Evolutionary conservation across 2,797 vertebrate genomes (phyloP).

Genomic region (Dermochelys coriacea): DNA sequence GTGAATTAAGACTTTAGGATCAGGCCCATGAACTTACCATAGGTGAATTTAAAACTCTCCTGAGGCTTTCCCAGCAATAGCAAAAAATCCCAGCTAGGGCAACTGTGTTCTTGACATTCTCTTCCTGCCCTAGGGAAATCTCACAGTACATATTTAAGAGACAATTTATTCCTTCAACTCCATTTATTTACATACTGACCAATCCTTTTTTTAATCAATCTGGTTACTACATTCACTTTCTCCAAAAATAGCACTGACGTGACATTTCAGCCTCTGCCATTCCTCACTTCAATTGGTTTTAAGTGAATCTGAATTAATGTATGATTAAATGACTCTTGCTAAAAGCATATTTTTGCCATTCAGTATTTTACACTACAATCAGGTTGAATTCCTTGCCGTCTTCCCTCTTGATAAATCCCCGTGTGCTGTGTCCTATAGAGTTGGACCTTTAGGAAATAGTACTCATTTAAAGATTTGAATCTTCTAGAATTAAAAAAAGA

Average conservation of each 20-base stretch:
- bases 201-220: constrained; percentile 62
- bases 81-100: not conserved
- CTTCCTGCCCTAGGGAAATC: constrained; percentile 13
- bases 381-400: constrained; percentile 18
- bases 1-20: not conserved
- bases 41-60: not conserved
- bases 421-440: not conserved
- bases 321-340: constrained; percentile 36
- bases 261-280: constrained; percentile 62
- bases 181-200: constrained; percentile 56
- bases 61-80: not conserved
- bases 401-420: constrained; percentile 3
- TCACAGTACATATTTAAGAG: not conserved
- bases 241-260: constrained; percentile 51
- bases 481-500: not conserved
- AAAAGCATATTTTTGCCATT: constrained; percentile 53
- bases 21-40: not conserved
- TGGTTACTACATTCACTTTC: constrained; percentile 61
- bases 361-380: constrained; percentile 21
- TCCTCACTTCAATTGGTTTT: constrained; percentile 70
- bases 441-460: not conserved
- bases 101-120: not conserved
- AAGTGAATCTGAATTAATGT: constrained; percentile 66
- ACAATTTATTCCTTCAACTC: constrained; percentile 38
- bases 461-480: not conserved